A percentile compares a stretch with the other conserved stretches of the same genome.
Conservation (phyloP, 2,797 vertebrate species). For the Molossus molossus region DNA sequence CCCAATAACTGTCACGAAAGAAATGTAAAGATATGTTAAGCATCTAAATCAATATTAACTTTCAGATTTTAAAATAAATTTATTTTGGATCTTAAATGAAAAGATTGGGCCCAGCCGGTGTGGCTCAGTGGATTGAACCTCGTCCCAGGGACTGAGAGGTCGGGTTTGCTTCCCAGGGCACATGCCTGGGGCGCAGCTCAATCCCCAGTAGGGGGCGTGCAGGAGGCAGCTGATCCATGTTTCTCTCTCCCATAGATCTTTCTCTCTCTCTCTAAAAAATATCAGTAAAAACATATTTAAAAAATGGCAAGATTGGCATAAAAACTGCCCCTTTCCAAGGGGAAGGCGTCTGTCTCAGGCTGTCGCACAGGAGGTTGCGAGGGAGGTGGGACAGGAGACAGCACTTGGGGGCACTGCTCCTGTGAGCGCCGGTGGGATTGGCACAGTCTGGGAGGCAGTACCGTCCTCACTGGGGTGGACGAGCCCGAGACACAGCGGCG, state of each 20-base stretch:
- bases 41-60: background rate
- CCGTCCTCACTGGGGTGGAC: background rate
- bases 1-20: background rate
- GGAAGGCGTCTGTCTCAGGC: too few relatives aligned
- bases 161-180: too few relatives aligned
- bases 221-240: too few relatives aligned
- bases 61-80: background rate
- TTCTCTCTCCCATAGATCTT: too few relatives aligned
- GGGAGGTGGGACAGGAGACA: background rate
- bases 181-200: too few relatives aligned
- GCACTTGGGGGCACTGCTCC: background rate
- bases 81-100: background rate
- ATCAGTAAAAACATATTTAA: too few relatives aligned
- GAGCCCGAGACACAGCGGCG: background rate
- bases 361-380: background rate
- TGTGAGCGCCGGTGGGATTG: background rate
- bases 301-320: background rate
- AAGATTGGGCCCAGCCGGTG: background rate
- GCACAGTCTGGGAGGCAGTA: background rate
- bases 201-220: too few relatives aligned
- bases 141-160: too few relatives aligned
- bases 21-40: background rate
- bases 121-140: too few relatives aligned
- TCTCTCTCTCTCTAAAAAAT: too few relatives aligned
- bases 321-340: background rate